phyloP scores from a whole-genome alignment of 1,140 invertebrate species.

The Sinonovacula constricta region DNA sequence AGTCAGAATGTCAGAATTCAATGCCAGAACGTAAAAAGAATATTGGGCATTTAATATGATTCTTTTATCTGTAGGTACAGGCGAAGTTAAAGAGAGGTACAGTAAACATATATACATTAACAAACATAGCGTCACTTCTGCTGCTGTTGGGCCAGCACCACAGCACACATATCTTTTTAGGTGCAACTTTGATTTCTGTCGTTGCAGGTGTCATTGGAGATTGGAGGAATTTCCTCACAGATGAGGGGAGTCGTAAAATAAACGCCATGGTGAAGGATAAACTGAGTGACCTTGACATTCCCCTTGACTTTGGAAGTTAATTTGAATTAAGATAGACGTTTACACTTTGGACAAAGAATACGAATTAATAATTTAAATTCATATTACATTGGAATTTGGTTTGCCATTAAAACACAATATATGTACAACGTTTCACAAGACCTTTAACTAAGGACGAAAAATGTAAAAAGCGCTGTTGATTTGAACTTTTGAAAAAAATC shows the following conservation, averaged over 20 bases:
- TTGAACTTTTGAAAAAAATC: no score
- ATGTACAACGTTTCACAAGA: no score
- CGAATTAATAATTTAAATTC: no score
- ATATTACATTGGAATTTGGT: no score
- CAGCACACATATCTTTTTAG: background rate
- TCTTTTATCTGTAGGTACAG: background rate
- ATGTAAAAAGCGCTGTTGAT: no score
- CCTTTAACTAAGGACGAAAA: no score
- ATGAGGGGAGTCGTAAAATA: background rate
- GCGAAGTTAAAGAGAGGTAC: background rate
- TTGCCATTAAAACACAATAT: no score
- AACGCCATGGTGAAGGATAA: conserved; percentile 26
- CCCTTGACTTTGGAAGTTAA: conserved; percentile 19
- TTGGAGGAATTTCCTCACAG: conserved; percentile 8
- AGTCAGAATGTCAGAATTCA: no score
- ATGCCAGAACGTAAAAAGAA: no score
- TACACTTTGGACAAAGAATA: no score
- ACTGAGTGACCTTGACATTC: conserved; percentile 4
- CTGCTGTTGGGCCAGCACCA: background rate
- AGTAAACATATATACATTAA: background rate
- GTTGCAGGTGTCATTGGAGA: conserved; percentile 23
- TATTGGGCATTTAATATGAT: background rate
- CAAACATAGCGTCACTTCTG: no score
- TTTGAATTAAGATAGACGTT: no score
- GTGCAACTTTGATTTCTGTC: background rate